Percentiles rank a stretch among this genome's conserved stretches.
phyloP scores from a whole-genome alignment of 2,113 vertebrate genomes.

The Perca schrenkii region DNA sequence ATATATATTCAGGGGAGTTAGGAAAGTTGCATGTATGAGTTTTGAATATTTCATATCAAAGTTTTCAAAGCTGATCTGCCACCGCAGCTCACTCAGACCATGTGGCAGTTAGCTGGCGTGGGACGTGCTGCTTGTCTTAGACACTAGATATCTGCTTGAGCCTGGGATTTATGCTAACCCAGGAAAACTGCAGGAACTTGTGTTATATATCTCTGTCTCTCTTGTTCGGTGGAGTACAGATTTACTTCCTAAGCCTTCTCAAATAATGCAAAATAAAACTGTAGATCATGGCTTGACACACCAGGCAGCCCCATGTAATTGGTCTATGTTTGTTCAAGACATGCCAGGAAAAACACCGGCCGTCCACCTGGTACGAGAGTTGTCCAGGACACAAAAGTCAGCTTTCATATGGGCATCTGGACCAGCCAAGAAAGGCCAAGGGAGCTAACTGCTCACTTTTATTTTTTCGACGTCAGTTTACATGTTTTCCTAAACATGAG shows the following conservation, averaged over 20 bases:
- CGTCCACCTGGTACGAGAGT: constrained; percentile 68
- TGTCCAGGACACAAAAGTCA: constrained; percentile 76
- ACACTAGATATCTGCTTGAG: constrained; percentile 58
- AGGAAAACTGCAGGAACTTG: constrained; percentile 42
- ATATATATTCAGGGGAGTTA: constrained; percentile 61
- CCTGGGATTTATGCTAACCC: constrained; percentile 54
- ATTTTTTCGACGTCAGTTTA: constrained; percentile 72
- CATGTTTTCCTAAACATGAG: constrained; percentile 81
- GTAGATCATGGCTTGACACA: constrained; percentile 70
- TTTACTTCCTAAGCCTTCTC: constrained; percentile 60
- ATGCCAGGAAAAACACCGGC: constrained; percentile 78
- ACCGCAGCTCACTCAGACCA: constrained; percentile 41
- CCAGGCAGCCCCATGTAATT: constrained; percentile 67
- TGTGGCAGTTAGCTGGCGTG: constrained; percentile 43
- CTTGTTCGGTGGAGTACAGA: constrained; percentile 52
- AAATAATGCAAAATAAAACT: constrained; percentile 77
- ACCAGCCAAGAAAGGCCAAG: constrained; percentile 65
- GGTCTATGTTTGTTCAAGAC: constrained; percentile 74
- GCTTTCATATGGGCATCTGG: constrained; percentile 79
- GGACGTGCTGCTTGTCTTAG: constrained; percentile 41
- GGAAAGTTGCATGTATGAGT: constrained; percentile 66
- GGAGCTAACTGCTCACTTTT: constrained; percentile 75
- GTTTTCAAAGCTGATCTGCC: constrained; percentile 62
- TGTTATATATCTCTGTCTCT: constrained; percentile 51
- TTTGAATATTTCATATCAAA: constrained; percentile 73